Percentiles rank a stretch among this genome's conserved stretches.
Evolutionary conservation across 1,140 invertebrate genomes (phyloP).

Genomic region (Eumeta japonica): DNA sequence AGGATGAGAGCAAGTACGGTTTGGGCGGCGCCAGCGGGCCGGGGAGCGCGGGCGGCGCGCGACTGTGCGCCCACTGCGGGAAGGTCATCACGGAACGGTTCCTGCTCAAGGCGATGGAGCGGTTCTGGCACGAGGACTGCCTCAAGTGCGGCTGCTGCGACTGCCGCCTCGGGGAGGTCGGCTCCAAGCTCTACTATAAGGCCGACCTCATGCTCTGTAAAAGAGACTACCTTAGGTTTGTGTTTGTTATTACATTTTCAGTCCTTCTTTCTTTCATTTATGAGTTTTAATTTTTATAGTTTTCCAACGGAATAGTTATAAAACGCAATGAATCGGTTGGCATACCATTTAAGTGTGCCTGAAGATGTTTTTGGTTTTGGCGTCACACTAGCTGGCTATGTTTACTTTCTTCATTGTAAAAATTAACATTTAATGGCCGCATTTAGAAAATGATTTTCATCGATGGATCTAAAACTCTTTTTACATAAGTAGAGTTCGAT

Average conservation of each 20-base stretch:
- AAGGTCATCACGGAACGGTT: conserved; percentile 75
- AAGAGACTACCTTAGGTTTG: conserved; percentile 87
- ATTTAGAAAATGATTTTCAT: no score
- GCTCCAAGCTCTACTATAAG: conserved; percentile 88
- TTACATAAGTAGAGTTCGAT: no score
- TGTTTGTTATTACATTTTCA: conserved; percentile 13
- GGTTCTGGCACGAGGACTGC: conserved; percentile 94
- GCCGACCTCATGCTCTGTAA: conserved; percentile 91
- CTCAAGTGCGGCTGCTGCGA: conserved; percentile 92
- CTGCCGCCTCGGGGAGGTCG: conserved; percentile 87
- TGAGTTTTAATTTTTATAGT: no score
- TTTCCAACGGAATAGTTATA: no score
- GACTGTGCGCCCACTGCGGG: conserved; percentile 75
- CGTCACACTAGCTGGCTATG: no score
- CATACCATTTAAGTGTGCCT: no score
- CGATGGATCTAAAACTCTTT: no score
- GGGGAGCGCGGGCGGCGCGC: conserved; percentile 33
- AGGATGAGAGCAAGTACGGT: conserved; percentile 50
- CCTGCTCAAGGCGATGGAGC: conserved; percentile 76
- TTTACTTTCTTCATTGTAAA: no score
- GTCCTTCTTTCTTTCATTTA: no score
- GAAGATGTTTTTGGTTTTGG: no score
- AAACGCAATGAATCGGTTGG: background rate
- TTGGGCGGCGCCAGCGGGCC: conserved; percentile 34
- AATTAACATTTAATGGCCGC: no score